Base-by-base conservation (phyloP, 2,888 invertebrate genomes). In the Pilophorus perplexus region DNA sequence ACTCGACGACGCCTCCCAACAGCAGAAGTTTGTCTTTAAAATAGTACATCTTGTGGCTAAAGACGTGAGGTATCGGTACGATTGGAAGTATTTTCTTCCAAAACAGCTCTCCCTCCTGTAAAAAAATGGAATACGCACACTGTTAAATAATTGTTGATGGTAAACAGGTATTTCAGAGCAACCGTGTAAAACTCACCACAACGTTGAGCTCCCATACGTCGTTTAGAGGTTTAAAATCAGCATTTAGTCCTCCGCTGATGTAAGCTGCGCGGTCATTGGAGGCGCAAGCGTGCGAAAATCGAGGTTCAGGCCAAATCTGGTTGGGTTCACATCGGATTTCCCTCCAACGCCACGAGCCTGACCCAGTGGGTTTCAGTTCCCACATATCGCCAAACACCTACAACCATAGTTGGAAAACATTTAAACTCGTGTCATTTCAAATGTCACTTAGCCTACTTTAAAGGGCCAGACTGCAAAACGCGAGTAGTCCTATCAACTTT, bases 381-480 rank as follows among this genome's bases (percentile, higher is more conserved):
- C 71, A 71, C 16, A 67, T 64, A 55, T 71, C 69, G 18, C 59
- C 62, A 14, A 71, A 57, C 14, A 71, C 42, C 71, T 71, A 42
- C 20, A 64, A 65, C n/a, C 42, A 33, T 25, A 42, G 48, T 42
- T 33, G 33, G 12, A 33, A 33, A 25, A 28, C 25, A 52, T 50
- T 25, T 6, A 2, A 22, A 48, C 2, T 48, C 42, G 5, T 42
- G 6, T 5, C 42, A n/a, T n/a, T n/a, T n/a, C n/a, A n/a, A n/a
- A n/a, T n/a, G n/a, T n/a, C n/a, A n/a, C n/a, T n/a, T n/a, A n/a
- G n/a, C n/a, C n/a, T n/a, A n/a, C n/a, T n/a, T n/a, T n/a, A n/a
- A n/a, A n/a, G n/a, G n/a, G n/a, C n/a, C n/a, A n/a, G n/a, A n/a
- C n/a, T n/a, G n/a, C n/a, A n/a, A n/a, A n/a, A n/a, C n/a, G n/a